Conservation (phyloP, 92 coral and sea anemone species). For the Phenganax stokvisi region DNA sequence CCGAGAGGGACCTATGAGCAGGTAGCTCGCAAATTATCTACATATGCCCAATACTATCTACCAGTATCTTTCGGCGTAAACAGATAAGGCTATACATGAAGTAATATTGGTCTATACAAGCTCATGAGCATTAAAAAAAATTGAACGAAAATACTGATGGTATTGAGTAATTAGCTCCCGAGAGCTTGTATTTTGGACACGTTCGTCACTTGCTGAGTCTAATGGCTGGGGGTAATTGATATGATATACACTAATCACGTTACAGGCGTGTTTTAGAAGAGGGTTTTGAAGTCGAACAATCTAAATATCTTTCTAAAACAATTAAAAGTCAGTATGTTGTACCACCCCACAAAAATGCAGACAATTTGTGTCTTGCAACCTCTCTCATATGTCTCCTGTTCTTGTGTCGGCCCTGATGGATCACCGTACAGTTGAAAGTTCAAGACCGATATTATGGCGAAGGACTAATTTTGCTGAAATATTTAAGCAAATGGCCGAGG, state of each 20-base stretch:
- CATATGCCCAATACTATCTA: too few relatives aligned
- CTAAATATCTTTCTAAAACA: slow-evolving; percentile 1
- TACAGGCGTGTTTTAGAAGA: slow-evolving; percentile 24
- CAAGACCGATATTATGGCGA: slow-evolving; percentile 9
- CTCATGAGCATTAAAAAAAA: too few relatives aligned
- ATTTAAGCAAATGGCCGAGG: too few relatives aligned
- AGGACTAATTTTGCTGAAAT: background rate
- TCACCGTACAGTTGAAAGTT: background rate
- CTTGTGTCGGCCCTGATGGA: background rate
- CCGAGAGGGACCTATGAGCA: too few relatives aligned
- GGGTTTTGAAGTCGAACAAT: slow-evolving; percentile 24
- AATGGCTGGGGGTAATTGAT: slow-evolving; percentile 23
- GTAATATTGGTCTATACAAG: too few relatives aligned
- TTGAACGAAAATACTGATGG: too few relatives aligned
- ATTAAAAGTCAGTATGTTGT: slow-evolving; percentile 16
- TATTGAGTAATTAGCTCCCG: slow-evolving; percentile 14
- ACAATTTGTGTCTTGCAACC: slow-evolving; percentile 11
- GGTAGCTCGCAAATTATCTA: too few relatives aligned
- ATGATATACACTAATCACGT: slow-evolving; percentile 8
- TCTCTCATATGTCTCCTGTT: background rate
- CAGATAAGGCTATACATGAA: too few relatives aligned
- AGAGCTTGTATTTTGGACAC: slow-evolving; percentile 13
- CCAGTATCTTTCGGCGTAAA: too few relatives aligned
- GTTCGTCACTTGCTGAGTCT: slow-evolving; percentile 15
- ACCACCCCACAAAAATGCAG: slow-evolving; percentile 3